Evolutionary conservation across 1,140 invertebrate species (phyloP), one percentile per base, ranked within the genome.

Genomic region (Teleopsis dalmanni): DNA sequence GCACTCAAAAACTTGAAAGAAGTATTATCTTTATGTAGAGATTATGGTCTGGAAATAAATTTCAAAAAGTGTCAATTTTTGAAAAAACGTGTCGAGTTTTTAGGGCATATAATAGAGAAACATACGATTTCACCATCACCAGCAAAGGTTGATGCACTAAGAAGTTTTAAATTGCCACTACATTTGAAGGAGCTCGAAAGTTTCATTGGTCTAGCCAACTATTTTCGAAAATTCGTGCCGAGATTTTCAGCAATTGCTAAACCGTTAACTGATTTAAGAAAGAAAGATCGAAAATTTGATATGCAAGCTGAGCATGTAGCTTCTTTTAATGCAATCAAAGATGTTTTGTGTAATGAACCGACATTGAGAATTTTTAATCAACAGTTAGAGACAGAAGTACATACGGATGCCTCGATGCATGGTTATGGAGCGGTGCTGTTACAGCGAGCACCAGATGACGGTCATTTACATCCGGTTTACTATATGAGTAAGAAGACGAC

Each of bases 401-500:
- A 72, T 47, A 68, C 64, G 1, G 65, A 68, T 56, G 65, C 61
- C 1, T 63, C 57, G 47, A 27, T 31, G 16, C 23, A 52, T 31
- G n/a, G n/a, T n/a, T 65, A 59, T 33, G 59, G 59, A 16, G 59
- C 60, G 8, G 49, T 64, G 0, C 21, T 67, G 11, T 51, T 63
- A 18, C 65, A 72, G 54, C 59, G 47, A 47, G 29, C 19, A 11
- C 14, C 43, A 9, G 35, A 53, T 2, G 54, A 64, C 26, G 58
- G 65, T 52, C 50, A 59, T 42, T 67, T 77, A 57, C 78, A 69
- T 73, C 62, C 65, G 51, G 45, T 67, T 50, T 59, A 65, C 54
- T 57, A 56, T 47, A 62, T 57, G 65, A 70, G 56, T 65, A 74
- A 76, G 55, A 50, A 37, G 22, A 67, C 65, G 13, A 71, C 72